Evolutionary conservation across 1,140 invertebrate species (phyloP).

Genomic region (Harpegnathos saltator): DNA sequence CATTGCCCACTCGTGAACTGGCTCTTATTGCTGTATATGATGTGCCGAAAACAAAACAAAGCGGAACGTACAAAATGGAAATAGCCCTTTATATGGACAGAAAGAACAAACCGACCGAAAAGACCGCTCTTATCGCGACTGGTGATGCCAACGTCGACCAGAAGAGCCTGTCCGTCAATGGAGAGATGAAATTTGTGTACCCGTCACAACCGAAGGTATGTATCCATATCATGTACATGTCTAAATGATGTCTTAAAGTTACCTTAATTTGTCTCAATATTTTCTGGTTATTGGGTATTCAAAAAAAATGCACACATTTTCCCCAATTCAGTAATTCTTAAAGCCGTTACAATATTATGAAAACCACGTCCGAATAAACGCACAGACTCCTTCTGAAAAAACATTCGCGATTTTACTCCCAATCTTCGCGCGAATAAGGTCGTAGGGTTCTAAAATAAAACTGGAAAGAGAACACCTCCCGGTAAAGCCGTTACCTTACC

Average conservation of each 20-base stretch:
- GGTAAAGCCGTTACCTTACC: conserved; percentile 18
- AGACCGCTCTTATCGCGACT: conserved; percentile 85
- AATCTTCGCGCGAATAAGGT: conserved; percentile 42
- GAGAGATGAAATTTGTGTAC: conserved; percentile 88
- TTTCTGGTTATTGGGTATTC: no score
- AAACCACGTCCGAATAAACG: no score
- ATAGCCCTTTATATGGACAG: conserved; percentile 90
- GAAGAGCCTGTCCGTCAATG: conserved; percentile 84
- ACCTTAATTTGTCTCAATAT: no score
- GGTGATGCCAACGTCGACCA: conserved; percentile 86
- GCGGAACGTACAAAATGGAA: conserved; percentile 84
- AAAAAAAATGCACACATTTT: no score
- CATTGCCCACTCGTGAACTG: conserved; percentile 89
- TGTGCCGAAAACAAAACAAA: conserved; percentile 79
- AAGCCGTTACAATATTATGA: no score
- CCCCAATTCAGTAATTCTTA: no score
- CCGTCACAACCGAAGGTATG: conserved; percentile 88
- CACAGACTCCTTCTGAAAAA: background rate
- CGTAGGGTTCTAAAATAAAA: conserved; percentile 39
- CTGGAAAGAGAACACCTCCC: background rate
- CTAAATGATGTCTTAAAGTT: no score
- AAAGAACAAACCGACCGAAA: conserved; percentile 89
- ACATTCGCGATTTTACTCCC: conserved; percentile 34
- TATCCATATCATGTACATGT: background rate
- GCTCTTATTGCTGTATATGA: conserved; percentile 86